phyloP scores from a whole-genome alignment of 2,113 vertebrate genomes.

The Caracal caracal region DNA sequence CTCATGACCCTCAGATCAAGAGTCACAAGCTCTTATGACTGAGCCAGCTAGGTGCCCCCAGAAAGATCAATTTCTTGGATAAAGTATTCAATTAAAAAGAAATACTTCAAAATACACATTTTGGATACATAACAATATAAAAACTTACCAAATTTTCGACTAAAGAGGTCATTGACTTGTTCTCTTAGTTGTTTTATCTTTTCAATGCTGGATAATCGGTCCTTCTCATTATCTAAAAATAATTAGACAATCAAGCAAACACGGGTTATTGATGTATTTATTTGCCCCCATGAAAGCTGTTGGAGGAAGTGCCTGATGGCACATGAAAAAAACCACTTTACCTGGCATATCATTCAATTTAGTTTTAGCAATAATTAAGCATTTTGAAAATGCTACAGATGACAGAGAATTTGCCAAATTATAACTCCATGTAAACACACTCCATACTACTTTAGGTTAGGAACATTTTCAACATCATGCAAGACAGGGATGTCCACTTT shows the following conservation, averaged over 20 bases:
- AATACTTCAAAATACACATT: not conserved
- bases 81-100: not conserved
- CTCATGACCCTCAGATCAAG: not conserved
- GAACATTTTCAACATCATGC: not conserved
- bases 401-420: not conserved
- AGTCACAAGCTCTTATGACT: not conserved
- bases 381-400: not conserved
- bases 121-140: not conserved
- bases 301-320: not conserved
- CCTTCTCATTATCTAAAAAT: slow-evolving; percentile 84
- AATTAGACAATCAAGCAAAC: slow-evolving; percentile 24
- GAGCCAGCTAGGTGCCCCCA: not conserved
- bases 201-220: slow-evolving; percentile 83
- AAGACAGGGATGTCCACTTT: not conserved
- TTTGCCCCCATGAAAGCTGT: not conserved
- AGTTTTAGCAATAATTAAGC: not conserved
- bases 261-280: not conserved
- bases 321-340: not conserved
- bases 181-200: slow-evolving; percentile 88
- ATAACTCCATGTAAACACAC: not conserved
- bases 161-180: slow-evolving; percentile 90
- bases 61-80: slow-evolving; percentile 3
- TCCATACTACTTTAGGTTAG: not conserved
- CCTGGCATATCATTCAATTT: not conserved
- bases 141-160: slow-evolving; percentile 88